Evolutionary conservation across 2,888 invertebrate species (phyloP), one percentile per base, ranked within the genome.

Genomic region (Hirtodrosophila histrioides): DNA sequence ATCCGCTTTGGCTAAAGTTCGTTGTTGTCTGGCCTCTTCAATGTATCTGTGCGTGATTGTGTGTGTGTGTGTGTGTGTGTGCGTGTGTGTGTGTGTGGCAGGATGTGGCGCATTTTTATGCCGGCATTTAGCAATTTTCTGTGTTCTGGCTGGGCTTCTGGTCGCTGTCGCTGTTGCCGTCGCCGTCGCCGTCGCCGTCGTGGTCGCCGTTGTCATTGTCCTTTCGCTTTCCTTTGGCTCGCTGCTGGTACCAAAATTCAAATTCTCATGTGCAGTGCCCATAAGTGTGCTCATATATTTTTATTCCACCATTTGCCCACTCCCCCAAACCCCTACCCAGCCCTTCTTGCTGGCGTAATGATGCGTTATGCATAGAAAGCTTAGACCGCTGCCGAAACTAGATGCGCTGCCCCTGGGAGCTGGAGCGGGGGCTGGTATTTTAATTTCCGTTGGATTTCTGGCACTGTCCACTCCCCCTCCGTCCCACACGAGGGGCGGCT

Each of bases 371-470:
- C 82, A 82, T 64, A 70, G 68, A 50, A 56, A 58, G 57, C 37
- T 68, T 53, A 37, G 44, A 55, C 35, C 6, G 29, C 23, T 43
- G 23, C 23, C 33, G 36, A 24, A 29, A 33, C 50, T 53, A 53
- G 29, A 49, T 64, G 64, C 53, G 73, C 60, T 64, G 11, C 29
- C 44, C 53, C 7, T 41, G 24, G 29, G 2, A 12, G 4, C 17
- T 17, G n/a, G 2, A 4, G n/a, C 3, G 29, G 46, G 44, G 41
- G n/a, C 36, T 37, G 75, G 37, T 55, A 41, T 77, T 80, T 84
- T 80, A 80, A 80, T 80, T 80, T 80, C 84, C 84, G 84, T 78
- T 78, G 79, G 72, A 79, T 79, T 69, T 82, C 44, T 56, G 83
- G 53, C 69, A 54, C 66, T 45, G 40, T 48, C 64, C 53, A n/a